Evolutionary conservation across 2,113 vertebrate species (phyloP).

Genomic region (Felis chaus): DNA sequence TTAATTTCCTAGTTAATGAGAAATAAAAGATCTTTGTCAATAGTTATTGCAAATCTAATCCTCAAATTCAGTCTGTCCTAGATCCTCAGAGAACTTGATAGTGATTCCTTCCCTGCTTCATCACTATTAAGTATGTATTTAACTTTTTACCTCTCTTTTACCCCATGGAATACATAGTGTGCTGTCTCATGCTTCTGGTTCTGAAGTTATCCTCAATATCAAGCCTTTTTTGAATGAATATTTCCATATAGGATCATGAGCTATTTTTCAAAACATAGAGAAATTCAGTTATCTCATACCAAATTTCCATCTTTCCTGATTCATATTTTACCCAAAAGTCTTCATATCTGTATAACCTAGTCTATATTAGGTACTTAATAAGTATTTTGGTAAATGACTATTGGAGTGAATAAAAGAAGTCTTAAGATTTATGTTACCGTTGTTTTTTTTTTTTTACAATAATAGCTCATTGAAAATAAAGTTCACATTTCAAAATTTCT

Average conservation of each 20-base stretch:
- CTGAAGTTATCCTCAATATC: neutral
- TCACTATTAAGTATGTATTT: neutral
- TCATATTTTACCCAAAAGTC: neutral
- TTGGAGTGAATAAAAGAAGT: neutral
- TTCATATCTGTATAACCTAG: neutral
- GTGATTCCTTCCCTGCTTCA: neutral
- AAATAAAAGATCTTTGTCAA: neutral
- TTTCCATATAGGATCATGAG: neutral
- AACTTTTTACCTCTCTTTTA: neutral
- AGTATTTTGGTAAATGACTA: neutral
- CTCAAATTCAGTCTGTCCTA: neutral
- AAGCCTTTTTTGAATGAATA: neutral
- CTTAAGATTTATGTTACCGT: neutral
- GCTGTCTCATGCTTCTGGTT: neutral
- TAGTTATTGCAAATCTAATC: neutral
- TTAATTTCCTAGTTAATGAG: neutral
- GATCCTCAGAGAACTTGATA: neutral
- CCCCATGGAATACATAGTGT: neutral
- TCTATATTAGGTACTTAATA: neutral
- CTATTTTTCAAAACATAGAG: neutral
- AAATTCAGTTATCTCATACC: neutral
- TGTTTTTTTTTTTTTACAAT: neutral
- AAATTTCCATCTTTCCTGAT: neutral
- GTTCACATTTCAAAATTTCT: slow-evolving; percentile 18
- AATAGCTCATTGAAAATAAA: slow-evolving; percentile 35